phyloP scores from a whole-genome alignment of 2,888 invertebrate genomes.

The Pseudoips prasinana region DNA sequence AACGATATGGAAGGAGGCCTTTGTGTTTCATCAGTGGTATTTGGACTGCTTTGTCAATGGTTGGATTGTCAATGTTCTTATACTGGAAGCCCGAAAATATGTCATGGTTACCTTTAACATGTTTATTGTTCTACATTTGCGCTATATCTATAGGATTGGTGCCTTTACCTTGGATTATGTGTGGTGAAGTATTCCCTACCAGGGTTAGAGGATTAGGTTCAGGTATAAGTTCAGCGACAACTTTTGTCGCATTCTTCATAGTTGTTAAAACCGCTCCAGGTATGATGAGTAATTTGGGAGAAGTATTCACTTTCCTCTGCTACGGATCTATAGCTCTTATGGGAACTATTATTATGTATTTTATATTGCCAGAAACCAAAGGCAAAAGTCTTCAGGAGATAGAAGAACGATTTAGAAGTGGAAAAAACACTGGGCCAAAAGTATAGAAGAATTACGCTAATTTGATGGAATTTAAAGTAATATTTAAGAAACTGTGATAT shows the following conservation, averaged over 20 bases:
- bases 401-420: slow-evolving; percentile 79
- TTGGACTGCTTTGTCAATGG: slow-evolving; percentile 83
- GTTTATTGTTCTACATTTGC: slow-evolving; percentile 81
- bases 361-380: slow-evolving; percentile 86
- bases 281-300: slow-evolving; percentile 81
- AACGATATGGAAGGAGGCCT: slow-evolving; percentile 83
- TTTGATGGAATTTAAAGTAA: too few relatives aligned
- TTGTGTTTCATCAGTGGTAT: slow-evolving; percentile 84
- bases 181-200: slow-evolving; percentile 87
- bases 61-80: slow-evolving; percentile 76
- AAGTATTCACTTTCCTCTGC: slow-evolving; percentile 83
- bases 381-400: slow-evolving; percentile 86
- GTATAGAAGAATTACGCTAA: slow-evolving; percentile 16
- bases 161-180: slow-evolving; percentile 88
- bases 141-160: slow-evolving; percentile 83
- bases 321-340: slow-evolving; percentile 82
- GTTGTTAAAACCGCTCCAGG: slow-evolving; percentile 86
- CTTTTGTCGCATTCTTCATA: slow-evolving; percentile 84
- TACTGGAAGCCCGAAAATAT: slow-evolving; percentile 60
- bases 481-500: slow-evolving; percentile 59
- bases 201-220: slow-evolving; percentile 84
- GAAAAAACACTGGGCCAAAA: slow-evolving; percentile 44
- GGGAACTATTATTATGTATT: slow-evolving; percentile 82
- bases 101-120: slow-evolving; percentile 76
- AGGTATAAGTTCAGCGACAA: slow-evolving; percentile 84